A percentile compares a stretch with the other conserved stretches of the same genome.
phyloP scores from a whole-genome alignment of 2,888 invertebrate species.

The Cryptocephalus primarius region DNA sequence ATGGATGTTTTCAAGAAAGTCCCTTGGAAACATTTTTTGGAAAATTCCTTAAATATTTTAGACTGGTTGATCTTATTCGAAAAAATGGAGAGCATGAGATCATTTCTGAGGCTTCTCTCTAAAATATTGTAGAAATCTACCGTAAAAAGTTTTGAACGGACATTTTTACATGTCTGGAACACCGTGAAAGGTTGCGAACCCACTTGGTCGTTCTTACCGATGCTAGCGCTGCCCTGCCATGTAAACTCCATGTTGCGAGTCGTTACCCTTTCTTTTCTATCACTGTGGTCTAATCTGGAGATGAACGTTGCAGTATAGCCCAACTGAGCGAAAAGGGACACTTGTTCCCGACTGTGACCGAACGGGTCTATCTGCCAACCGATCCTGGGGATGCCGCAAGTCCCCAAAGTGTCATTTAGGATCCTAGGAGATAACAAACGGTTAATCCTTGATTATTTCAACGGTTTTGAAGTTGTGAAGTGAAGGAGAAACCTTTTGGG shows the following conservation, averaged over 20 bases:
- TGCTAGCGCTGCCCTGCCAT: constrained; percentile 52
- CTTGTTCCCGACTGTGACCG: constrained; percentile 64
- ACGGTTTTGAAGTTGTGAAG: too few relatives aligned
- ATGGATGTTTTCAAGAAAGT: too few relatives aligned
- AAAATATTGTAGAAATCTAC: too few relatives aligned
- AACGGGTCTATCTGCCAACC: constrained; percentile 90
- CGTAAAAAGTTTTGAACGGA: too few relatives aligned
- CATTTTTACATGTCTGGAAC: too few relatives aligned
- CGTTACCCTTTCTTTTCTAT: constrained; percentile 45
- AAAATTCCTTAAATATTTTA: too few relatives aligned
- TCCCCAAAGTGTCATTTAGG: constrained; percentile 49
- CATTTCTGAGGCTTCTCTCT: too few relatives aligned
- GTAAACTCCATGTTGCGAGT: constrained; percentile 56
- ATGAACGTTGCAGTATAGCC: constrained; percentile 65
- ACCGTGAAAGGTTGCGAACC: too few relatives aligned
- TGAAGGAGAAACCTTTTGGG: too few relatives aligned
- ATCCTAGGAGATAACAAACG: constrained; percentile 1
- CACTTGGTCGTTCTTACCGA: constrained; percentile 36
- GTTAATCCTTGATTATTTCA: not conserved
- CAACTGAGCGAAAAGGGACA: constrained; percentile 53
- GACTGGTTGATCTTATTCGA: too few relatives aligned
- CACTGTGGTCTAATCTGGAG: constrained; percentile 57
- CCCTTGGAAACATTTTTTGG: too few relatives aligned
- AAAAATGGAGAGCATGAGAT: too few relatives aligned
- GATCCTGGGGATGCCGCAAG: constrained; percentile 62